Evolutionary conservation across 2,797 vertebrate species (phyloP), one percentile per base, ranked within the genome.

Genomic region (Sebastes kiyomatsui): DNA sequence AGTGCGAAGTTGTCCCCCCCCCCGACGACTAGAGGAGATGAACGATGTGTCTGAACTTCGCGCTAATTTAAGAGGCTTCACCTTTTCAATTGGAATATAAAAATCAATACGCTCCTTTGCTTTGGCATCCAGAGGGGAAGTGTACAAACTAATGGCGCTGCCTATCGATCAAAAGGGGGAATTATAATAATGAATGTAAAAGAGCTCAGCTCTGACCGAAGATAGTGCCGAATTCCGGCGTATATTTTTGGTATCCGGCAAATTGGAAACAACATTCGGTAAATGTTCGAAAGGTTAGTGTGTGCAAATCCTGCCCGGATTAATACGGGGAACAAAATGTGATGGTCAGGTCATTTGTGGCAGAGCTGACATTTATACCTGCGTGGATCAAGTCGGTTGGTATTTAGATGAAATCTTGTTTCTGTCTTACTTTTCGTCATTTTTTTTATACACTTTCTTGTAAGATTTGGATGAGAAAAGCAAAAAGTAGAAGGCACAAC

Each of bases 131-230:
- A 62, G 65, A 65, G 59, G 84, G 84, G 80, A 78, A 75, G 83
- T 76, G 80, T 67, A 73, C 85, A 86, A 84, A 92, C 87, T 62
- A 89, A 92, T 79, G 80, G 79, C 58, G 13, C 77, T 72, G 83
- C 83, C 79, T 85, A 95, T 95, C 59, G 90, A 94, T 94, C 89
- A 93, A 85, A 91, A 62, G 38, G 73, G 33, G 38, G 74, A 83
- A 90, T 93, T 85, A 90, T 92, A 94, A 91, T 90, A 93, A 94
- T 92, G 81, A 84, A 87, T 86, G 87, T 81, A 92, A 94, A 94
- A 88, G 71, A 91, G 90, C 75, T 86, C 38, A 75, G 77, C 62
- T 71, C 80, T 64, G 86, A 72, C 67, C 25, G n/a, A 42, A 81
- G 64, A 90, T 71, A 55, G 62, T 10, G 70, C 75, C n/a, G 82